Base-by-base conservation (phyloP, 35 echinoderm and acorn worm species). In the Holothuria glaberrima region DNA sequence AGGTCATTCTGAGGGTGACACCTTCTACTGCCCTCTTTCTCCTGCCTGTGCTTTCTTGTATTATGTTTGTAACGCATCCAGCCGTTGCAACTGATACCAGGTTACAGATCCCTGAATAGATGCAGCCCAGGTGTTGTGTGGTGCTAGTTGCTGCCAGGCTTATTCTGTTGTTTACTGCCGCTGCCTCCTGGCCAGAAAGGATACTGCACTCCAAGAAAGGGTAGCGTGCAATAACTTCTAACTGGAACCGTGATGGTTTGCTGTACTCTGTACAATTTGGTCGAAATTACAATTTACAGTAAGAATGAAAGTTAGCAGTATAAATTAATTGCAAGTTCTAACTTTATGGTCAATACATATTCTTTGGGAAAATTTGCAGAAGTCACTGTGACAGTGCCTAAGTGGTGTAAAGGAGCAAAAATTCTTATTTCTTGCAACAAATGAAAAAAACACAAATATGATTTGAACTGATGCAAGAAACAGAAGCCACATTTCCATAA, bases 1-100 rank as follows among this genome's bases (percentile, higher is more conserved):
- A 60, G 14, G 80, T 84, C 80, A 84, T 84, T 1, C 30, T 63
- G 80, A 84, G 24, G 33, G 26, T 84, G 41, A 84, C 80, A 22
- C 80, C 59, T 31, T 59, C 25, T 35, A 32, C 17, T 12, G 52
- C 24, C 27, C 57, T 61, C 33, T 61, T 63, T 36, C 52, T 60
- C 38, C 74, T 45, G 20, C 14, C 20, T 12, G 41, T n/a, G 13
- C 50, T 54, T 54, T 54, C 3, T 54, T 54, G 10, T 54, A 54
- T 54, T 73, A 73, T 17, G 33, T 78, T 78, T n/a, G 24, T 60
- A 22, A 63, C 22, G 19, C 80, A 84, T 13, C 80, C 80, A 16
- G 52, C 14, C 9, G 59, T 64, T 33, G 25, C 33, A 30, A 84
- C 57, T 22, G 80, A 48, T 31, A 21, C 30, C 21, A 64, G 59